Evolutionary conservation across 2,113 vertebrate species (phyloP), one percentile per base, ranked within the genome.

Genomic region (Hylia prasina): DNA sequence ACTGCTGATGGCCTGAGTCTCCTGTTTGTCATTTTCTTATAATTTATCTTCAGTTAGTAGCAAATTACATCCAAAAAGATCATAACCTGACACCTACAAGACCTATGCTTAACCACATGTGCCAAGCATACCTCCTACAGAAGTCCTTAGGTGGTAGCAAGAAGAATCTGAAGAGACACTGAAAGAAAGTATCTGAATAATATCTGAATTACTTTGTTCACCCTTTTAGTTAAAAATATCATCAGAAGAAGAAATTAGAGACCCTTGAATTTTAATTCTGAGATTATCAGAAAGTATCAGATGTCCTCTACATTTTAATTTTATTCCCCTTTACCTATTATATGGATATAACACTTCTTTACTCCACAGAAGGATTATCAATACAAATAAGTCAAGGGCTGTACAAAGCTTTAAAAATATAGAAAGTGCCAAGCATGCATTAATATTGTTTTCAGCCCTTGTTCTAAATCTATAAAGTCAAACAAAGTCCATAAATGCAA

Each of bases 61-160:
- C 40, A 95, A 96, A 94, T 79, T 93, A 75, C 82, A 94, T 90
- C 24, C 68, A 86, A 71, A 78, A 53, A 81, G 53, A 83, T 77
- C 89, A 77, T 56, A 92, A 70, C 30, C 18, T n/a, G 35, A 90
- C 35, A 94, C 51, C 58, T 70, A 75, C 18, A 69, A 75, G 69
- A 79, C 48, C 39, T 54, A 28, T 87, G 42, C 44, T 76, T 68
- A 77, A 73, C 42, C 47, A 82, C 40, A 64, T 21, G 28, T 47
- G 53, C 69, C 24, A 82, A 68, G 47, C 16, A 87, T 66, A 22
- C 7, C 10, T 84, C 82, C 45, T 44, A 76, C 13, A 73, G 89
- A 93, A 93, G 88, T 48, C 37, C 58, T 84, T 37, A 79, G 33
- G 13, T 39, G 25, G 53, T 31, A 79, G 57, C 25, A 93, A 91